Evolutionary conservation across 2,797 vertebrate species (phyloP), one percentile per base, ranked within the genome.

Genomic region (Myotis planiceps): DNA sequence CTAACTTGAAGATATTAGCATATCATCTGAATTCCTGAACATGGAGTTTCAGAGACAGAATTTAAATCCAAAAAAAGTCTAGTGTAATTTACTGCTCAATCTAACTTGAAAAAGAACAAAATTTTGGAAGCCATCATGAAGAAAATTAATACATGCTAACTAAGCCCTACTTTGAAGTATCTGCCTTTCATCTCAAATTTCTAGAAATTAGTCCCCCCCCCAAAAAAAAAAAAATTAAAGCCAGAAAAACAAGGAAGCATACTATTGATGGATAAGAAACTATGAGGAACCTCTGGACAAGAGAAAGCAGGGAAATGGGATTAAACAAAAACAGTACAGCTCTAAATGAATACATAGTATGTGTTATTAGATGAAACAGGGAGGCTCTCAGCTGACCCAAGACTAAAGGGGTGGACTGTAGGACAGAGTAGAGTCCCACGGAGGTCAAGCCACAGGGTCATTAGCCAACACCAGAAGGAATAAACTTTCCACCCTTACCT

Each of bases 101-200:
- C 49, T 93, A 83, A 65, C n/a, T 69, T 84, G 32, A 69, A 68
- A 86, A 91, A 89, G n/a, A 88, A 69, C 9, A 12, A 29, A 79
- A 92, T 49, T 49, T 85, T 37, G n/a, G 9, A 92, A 91, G 78
- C 13, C 1, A 63, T 45, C 39, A 39, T 55, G 37, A 86, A 53
- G 63, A 72, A 88, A 86, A 75, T 51, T 51, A 74, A 80, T 29
- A 37, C 0, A 45, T 25, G 12, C 18, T 8, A 32, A 75, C 71
- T 25, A 75, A 90, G 29, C 23, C 19, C 21, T 23, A 75, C 65
- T 78, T 9, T 21, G 21, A 82, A 92, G 45, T 6, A 8, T 81
- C 32, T 6, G 29, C 16, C 6, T 60, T 29, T 72, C 34, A 89
- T 19, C 47, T 74, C 45, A 51, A 63, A 92, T 79, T 37, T 92